Conservation (phyloP, 2,797 vertebrate genomes). For the Falco peregrinus region DNA sequence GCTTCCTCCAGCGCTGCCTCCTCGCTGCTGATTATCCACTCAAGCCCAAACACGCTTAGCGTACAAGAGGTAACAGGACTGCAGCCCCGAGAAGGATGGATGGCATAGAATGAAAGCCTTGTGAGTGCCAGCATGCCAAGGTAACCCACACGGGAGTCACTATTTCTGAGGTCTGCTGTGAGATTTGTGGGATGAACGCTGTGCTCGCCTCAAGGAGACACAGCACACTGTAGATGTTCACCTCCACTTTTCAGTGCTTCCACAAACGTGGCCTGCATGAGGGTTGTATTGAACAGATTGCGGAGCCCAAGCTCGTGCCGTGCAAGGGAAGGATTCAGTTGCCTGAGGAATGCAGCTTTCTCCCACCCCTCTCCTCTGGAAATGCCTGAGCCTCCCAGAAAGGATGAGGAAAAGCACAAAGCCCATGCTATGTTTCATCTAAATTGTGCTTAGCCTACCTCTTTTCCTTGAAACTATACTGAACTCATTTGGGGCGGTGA, state of each 20-base stretch:
- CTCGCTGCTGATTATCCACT: not conserved
- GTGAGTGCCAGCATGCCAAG: not conserved
- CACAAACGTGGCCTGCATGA: not conserved
- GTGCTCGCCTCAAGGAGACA: not conserved
- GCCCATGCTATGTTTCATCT: not conserved
- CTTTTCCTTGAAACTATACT: not conserved
- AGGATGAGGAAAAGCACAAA: not conserved
- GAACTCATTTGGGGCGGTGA: not conserved
- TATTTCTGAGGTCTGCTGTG: not conserved
- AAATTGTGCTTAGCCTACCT: not conserved
- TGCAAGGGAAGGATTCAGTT: not conserved
- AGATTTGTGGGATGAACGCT: not conserved
- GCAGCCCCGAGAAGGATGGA: not conserved
- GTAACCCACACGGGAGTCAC: fast-evolving
- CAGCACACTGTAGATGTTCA: not conserved
- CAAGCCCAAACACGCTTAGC: not conserved
- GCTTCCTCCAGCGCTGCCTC: not conserved
- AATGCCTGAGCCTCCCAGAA: not conserved
- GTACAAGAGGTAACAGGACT: not conserved
- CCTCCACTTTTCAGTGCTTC: not conserved
- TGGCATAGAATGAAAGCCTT: not conserved
- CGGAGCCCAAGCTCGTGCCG: not conserved
- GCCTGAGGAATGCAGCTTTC: not conserved
- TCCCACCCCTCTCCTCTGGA: not conserved
- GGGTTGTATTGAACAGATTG: not conserved